Evolutionary conservation across 2,113 vertebrate species (phyloP).

Genomic region (Phylloscopus whistleri): DNA sequence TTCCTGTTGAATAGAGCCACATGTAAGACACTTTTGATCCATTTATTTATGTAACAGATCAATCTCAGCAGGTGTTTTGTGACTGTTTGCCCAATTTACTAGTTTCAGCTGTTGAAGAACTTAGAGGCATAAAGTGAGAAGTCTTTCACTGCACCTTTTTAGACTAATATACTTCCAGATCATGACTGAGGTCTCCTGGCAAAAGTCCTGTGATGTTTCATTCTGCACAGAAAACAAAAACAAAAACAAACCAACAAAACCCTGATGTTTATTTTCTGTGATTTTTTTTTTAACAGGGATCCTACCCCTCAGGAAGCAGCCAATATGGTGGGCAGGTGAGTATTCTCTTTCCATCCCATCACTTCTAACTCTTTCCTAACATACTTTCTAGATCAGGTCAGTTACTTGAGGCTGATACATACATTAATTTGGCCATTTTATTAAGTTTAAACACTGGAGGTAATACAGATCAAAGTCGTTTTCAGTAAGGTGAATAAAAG

Average conservation of each 20-base stretch:
- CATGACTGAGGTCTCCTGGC: not conserved
- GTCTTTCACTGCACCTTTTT: not conserved
- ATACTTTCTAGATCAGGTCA: not conserved
- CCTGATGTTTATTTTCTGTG: not conserved
- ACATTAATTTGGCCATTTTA: not conserved
- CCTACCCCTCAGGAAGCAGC: not conserved
- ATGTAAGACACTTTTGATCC: not conserved
- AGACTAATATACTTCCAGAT: not conserved
- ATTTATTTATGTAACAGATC: not conserved
- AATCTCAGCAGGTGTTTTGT: not conserved
- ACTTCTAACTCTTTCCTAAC: not conserved
- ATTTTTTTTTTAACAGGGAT: not conserved
- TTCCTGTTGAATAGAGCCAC: not conserved
- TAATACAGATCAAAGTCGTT: rapidly evolving
- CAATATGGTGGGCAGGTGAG: constrained; percentile 27
- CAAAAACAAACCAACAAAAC: not conserved
- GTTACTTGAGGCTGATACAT: not conserved
- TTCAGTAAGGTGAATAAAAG: not conserved
- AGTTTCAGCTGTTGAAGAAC: not conserved
- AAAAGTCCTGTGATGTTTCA: not conserved
- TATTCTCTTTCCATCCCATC: not conserved
- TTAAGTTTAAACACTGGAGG: not conserved
- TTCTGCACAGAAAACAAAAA: not conserved
- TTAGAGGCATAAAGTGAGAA: not conserved
- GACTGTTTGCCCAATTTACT: not conserved